phyloP scores from a whole-genome alignment of 2,113 vertebrate species.

The Pseudonaja textilis region DNA sequence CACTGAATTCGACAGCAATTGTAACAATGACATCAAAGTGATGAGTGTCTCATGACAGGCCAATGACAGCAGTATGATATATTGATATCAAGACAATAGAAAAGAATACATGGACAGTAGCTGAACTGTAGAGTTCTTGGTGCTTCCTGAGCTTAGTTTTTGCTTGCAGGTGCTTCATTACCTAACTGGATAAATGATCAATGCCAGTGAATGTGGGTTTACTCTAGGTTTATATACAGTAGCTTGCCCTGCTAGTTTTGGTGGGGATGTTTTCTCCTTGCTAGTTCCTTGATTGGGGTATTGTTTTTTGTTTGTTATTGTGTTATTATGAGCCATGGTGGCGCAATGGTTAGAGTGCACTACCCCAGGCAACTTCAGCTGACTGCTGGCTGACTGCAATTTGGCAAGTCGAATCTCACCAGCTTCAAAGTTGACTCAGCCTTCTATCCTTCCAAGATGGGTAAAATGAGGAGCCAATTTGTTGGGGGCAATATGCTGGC shows the following conservation, averaged over 20 bases:
- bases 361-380: too few relatives aligned
- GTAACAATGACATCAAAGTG: not conserved
- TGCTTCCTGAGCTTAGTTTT: not conserved
- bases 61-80: not conserved
- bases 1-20: not conserved
- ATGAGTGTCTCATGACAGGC: not conserved
- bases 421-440: too few relatives aligned
- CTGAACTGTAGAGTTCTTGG: not conserved
- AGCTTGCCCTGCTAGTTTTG: not conserved
- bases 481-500: too few relatives aligned
- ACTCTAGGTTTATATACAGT: not conserved
- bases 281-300: not conserved
- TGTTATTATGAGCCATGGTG: not conserved
- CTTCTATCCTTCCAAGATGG: too few relatives aligned
- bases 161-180: not conserved
- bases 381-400: too few relatives aligned
- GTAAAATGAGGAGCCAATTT: too few relatives aligned
- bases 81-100: not conserved
- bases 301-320: not conserved
- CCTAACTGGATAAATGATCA: not conserved
- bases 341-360: too few relatives aligned
- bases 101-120: not conserved
- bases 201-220: not conserved
- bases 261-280: not conserved
- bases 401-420: too few relatives aligned